These are phyloP conservation scores for Vombatus ursinus DNA, from an alignment of 2,113 vertebrate species.

Conservation along the genomic window DNA sequence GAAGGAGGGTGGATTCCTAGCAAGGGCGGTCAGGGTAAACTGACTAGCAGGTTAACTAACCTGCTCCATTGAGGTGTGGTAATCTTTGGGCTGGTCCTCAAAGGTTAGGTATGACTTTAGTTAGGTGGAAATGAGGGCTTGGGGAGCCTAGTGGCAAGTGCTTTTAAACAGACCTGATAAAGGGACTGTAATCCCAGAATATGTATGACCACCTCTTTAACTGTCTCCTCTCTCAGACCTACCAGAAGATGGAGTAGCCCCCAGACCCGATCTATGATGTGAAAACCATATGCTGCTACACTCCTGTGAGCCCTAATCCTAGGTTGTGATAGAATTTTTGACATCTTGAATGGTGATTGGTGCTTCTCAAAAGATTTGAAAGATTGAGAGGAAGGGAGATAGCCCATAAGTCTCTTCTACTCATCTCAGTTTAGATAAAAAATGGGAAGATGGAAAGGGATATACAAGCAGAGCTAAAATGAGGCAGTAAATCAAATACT, in stretches of 20 bases:
- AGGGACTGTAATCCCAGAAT: conserved; percentile 60
- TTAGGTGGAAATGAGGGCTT: background rate
- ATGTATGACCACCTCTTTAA: conserved; percentile 59
- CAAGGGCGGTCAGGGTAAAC: background rate
- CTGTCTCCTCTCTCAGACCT: conserved; percentile 57
- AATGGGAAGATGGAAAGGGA: conserved; percentile 70
- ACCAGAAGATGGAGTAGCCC: conserved; percentile 73
- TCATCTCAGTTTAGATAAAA: conserved; percentile 65
- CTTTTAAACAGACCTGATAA: conserved; percentile 47
- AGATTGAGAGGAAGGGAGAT: conserved; percentile 73
- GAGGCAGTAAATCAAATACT: conserved; percentile 74
- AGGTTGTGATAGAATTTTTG: conserved; percentile 76
- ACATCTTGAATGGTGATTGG: conserved; percentile 77
- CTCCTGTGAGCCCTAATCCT: conserved; percentile 63
- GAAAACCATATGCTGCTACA: conserved; percentile 71
- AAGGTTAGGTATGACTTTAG: background rate
- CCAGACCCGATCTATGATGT: conserved; percentile 65
- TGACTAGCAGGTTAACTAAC: background rate
- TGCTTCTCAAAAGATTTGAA: conserved; percentile 75
- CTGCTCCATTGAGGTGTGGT: background rate
- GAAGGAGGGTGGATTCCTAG: background rate
- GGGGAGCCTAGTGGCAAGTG: conserved; percentile 41
- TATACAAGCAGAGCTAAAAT: conserved; percentile 80
- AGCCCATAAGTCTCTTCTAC: conserved; percentile 49
- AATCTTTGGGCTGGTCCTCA: background rate